Evolutionary conservation across 1,140 invertebrate genomes (phyloP), one percentile per base, ranked within the genome.

Genomic region (Drosophila lacteicornis): DNA sequence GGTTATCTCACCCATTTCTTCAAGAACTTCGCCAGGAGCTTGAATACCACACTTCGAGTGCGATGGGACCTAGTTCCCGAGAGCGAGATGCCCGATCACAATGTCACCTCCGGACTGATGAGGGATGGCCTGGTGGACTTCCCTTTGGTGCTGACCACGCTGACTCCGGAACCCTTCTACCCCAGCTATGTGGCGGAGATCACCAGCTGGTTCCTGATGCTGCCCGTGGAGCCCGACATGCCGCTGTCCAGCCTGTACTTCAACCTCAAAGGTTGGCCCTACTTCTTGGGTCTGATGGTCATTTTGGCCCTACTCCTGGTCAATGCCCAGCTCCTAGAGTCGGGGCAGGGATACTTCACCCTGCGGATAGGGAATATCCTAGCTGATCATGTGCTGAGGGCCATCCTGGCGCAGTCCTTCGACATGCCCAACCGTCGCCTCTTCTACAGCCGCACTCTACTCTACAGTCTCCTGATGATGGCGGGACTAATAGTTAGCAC

Each of bases 201-300:
- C 6, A 62, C 63, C 9, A 70, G 63, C 15, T 86, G 82, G 59
- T 66, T 80, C 13, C 25, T 84, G 2, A 78, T 86, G 56, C 27
- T 86, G 17, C 82, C 82, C 2, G 3, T 65, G 11, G 82, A 87
- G 13, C 62, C 70, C 2, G 45, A n/a, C 7, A 55, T 70, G 53
- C 33, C 13, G 12, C 42, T n/a, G 3, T 67, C 27, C 13, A 71
- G 36, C n/a, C 33, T 75, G 2, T 75, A 53, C 17, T 63, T 63
- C 13, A 12, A 27, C 25, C 42, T 68, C 1, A 50, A 50, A 30
- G 36, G 40, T 13, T 53, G 53, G 45, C 33, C 17, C 5, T 75
- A 68, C 40, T 55, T 53, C 9, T 15, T 75, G 4, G 45, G 15
- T 12, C 36, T 60, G 1, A 61, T 69, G 62, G 22, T 45, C 0